Conservation (phyloP, 2,113 vertebrate species). For the Ginglymostoma cirratum region DNA sequence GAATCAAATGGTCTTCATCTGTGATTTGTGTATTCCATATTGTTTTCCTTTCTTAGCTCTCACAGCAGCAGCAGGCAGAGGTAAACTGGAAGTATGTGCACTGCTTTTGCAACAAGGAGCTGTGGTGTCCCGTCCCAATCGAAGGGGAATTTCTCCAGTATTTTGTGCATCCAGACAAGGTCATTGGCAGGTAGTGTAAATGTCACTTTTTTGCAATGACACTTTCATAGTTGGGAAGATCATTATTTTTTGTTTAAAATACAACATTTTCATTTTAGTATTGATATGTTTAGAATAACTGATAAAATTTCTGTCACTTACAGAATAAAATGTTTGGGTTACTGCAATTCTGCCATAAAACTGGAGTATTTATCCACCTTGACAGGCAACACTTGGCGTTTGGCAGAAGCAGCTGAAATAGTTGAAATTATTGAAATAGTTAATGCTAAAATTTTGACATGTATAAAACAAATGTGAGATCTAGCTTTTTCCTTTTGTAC, state of each 20-base stretch:
- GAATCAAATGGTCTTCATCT: neutral
- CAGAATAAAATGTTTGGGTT: neutral
- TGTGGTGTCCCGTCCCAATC: slow-evolving; percentile 68
- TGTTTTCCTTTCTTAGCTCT: slow-evolving; percentile 60
- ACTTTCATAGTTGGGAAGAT: neutral
- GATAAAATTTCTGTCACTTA: neutral
- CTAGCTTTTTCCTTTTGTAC: neutral
- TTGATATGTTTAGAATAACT: neutral
- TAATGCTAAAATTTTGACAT: neutral
- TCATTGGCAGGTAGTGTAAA: slow-evolving; percentile 80
- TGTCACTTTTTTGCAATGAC: neutral
- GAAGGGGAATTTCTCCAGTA: slow-evolving; percentile 72
- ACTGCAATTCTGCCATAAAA: neutral
- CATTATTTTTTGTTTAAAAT: neutral
- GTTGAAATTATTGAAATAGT: neutral
- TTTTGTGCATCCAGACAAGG: slow-evolving; percentile 89
- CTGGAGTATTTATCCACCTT: neutral
- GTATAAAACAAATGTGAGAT: neutral
- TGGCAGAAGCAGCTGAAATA: neutral
- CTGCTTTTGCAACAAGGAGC: slow-evolving; percentile 71
- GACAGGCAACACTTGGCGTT: neutral
- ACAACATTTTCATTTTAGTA: neutral
- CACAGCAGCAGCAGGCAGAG: slow-evolving; percentile 82
- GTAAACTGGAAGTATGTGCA: slow-evolving; percentile 80
- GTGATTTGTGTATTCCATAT: neutral